Conservation (phyloP, 1,140 invertebrate genomes). For the Pachyrhynchus sulphureomaculatus region DNA sequence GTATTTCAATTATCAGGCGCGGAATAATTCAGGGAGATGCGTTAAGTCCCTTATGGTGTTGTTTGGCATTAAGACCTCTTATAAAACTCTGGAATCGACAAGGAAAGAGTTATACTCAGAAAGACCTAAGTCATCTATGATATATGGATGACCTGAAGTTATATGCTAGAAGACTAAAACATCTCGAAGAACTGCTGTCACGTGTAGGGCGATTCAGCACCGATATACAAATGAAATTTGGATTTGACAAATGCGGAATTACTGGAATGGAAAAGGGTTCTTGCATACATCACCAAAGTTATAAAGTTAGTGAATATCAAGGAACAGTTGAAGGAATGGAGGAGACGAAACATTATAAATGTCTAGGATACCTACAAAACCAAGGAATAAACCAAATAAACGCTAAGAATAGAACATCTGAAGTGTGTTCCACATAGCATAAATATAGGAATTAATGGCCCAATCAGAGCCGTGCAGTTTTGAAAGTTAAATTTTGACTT, state of each 20-base stretch:
- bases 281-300: too few species aligned
- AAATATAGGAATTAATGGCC: too few species aligned
- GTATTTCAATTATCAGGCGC: neutral
- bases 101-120: too few species aligned
- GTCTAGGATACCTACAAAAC: too few species aligned
- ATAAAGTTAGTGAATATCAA: too few species aligned
- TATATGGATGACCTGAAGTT: constrained; percentile 32
- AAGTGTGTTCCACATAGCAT: too few species aligned
- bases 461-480: too few species aligned
- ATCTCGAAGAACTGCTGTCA: constrained; percentile 10
- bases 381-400: too few species aligned
- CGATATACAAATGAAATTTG: constrained; percentile 26
- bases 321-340: too few species aligned
- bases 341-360: too few species aligned
- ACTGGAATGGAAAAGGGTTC: constrained; percentile 7
- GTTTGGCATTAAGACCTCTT: constrained; percentile 31
- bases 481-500: too few species aligned
- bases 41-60: constrained; percentile 35
- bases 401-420: too few species aligned
- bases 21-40: constrained; percentile 38
- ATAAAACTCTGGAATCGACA: neutral
- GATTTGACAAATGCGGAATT: constrained; percentile 22
- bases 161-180: constrained; percentile 8
- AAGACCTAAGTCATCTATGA: constrained; percentile 12
- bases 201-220: constrained; percentile 6